A percentile compares a stretch with the other conserved stretches of the same genome.
These are phyloP conservation scores for Parauchenoglanis punctatus DNA, from an alignment of 2,797 vertebrate species.

Conservation along the genomic window DNA sequence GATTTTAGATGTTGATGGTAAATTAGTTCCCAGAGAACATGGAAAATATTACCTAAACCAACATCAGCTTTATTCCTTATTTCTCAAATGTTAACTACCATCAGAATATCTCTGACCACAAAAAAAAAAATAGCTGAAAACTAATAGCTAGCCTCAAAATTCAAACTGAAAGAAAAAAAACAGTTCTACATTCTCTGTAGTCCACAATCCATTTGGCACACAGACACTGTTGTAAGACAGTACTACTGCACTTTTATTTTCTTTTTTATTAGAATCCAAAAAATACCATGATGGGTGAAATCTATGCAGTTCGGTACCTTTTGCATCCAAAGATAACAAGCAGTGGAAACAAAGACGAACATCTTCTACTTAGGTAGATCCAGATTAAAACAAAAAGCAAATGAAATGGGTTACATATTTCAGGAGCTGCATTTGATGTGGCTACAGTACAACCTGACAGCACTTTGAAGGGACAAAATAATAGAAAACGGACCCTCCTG, in stretches of 20 bases:
- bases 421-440: conserved; percentile 30
- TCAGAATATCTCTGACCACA: not conserved
- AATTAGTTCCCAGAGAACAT: not conserved
- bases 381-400: not conserved
- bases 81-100: not conserved
- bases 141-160: not conserved
- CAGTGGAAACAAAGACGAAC: not conserved
- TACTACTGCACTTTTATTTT: not conserved
- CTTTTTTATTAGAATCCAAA: not conserved
- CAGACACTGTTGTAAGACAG: not conserved
- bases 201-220: not conserved
- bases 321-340: conserved; percentile 4
- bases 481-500: not conserved
- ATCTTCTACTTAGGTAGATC: not conserved
- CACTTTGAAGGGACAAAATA: conserved; percentile 26
- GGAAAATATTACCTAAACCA: not conserved
- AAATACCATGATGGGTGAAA: not conserved
- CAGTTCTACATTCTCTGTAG: not conserved
- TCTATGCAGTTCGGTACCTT: not conserved
- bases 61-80: not conserved
- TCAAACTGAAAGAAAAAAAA: not conserved
- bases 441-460: conserved; percentile 37
- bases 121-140: not conserved
- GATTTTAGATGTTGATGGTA: not conserved
- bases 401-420: conserved; percentile 39